A percentile compares a stretch with the other conserved stretches of the same genome.
Evolutionary conservation across 2,888 invertebrate species (phyloP).

Genomic region (Clepsis dumicolana): DNA sequence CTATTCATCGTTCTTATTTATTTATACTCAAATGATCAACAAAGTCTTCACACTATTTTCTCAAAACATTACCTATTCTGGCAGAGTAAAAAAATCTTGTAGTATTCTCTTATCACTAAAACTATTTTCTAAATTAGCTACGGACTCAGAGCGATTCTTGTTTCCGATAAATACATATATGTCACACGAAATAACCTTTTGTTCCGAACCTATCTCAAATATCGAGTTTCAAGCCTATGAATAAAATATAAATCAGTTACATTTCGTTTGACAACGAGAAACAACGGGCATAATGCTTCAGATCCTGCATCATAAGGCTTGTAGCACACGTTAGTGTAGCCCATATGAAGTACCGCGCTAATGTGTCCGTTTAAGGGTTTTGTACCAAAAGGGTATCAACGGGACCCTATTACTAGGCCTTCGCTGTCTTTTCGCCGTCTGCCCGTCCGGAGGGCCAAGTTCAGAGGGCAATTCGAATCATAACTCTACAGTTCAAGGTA

Average conservation of each 20-base stretch:
- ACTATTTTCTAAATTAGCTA: neutral
- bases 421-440: too few species aligned
- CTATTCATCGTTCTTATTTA: too few species aligned
- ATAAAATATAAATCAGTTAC: constrained; percentile 40
- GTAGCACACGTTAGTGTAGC: constrained; percentile 10
- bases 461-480: too few species aligned
- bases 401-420: too few species aligned
- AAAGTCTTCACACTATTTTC: neutral
- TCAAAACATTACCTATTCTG: neutral
- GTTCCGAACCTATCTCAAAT: constrained; percentile 26
- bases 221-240: constrained; percentile 37
- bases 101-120: neutral
- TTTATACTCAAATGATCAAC: too few species aligned
- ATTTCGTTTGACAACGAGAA: constrained; percentile 48
- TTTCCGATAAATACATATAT: constrained; percentile 15
- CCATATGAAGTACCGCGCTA: neutral
- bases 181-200: constrained; percentile 25
- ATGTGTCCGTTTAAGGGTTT: too few species aligned
- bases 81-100: neutral
- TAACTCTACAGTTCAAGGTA: too few species aligned
- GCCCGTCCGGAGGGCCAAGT: too few species aligned
- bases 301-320: constrained; percentile 59
- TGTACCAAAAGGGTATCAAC: too few species aligned
- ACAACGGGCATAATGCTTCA: constrained; percentile 59
- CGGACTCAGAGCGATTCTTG: neutral